These are phyloP conservation scores for Gallinago jamesoni DNA, from an alignment of 2,113 vertebrate genomes.

Conservation along the genomic window DNA sequence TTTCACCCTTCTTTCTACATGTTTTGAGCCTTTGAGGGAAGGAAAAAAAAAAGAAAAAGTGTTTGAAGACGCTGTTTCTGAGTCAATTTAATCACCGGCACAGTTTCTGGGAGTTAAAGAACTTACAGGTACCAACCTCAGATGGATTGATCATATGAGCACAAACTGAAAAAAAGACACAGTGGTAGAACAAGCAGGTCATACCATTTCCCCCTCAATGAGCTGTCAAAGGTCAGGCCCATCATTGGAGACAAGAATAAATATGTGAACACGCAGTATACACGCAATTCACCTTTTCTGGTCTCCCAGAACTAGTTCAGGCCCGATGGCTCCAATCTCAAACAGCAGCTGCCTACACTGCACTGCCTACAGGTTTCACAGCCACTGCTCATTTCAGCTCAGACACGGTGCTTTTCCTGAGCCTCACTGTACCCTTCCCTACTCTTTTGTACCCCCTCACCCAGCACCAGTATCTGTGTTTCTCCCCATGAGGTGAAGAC, in stretches of 20 bases:
- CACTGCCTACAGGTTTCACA: neutral
- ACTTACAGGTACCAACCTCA: neutral
- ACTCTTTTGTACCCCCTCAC: rapidly evolving
- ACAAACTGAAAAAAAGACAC: neutral
- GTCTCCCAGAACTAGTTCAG: neutral
- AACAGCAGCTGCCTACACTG: neutral
- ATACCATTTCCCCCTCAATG: neutral
- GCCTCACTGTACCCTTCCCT: neutral
- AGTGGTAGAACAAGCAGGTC: neutral
- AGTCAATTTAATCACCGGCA: constrained; percentile 4
- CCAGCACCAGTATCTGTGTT: neutral
- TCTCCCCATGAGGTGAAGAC: neutral
- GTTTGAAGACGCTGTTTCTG: constrained; percentile 8
- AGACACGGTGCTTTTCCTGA: neutral
- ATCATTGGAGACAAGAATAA: neutral
- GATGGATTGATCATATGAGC: neutral
- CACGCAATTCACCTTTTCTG: neutral
- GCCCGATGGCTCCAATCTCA: neutral
- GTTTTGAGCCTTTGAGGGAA: neutral
- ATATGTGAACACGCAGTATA: rapidly evolving
- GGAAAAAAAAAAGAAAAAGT: neutral
- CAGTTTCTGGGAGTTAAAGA: neutral
- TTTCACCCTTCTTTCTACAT: neutral
- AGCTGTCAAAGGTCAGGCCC: neutral
- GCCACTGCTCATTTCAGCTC: neutral